Conservation (phyloP, 2,888 invertebrate species). For the Acholoe squamosa region DNA sequence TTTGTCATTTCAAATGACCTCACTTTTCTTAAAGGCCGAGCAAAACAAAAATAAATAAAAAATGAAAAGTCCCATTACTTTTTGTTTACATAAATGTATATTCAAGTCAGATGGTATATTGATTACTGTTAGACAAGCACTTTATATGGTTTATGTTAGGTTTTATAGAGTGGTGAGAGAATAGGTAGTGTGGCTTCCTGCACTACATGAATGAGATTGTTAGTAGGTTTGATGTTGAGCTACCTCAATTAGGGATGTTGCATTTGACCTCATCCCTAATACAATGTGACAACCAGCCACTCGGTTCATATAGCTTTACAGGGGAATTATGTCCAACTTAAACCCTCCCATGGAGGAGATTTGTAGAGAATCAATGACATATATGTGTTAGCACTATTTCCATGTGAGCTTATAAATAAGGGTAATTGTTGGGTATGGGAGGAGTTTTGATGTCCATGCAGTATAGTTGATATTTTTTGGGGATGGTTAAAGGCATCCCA, state of each 20-base stretch:
- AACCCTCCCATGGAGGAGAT: not conserved
- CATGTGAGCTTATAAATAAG: not conserved
- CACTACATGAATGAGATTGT: conserved; percentile 43
- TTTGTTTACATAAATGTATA: conserved; percentile 6
- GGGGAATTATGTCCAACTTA: not conserved
- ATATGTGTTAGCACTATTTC: not conserved
- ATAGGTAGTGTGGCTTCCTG: not conserved
- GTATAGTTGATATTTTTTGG: not conserved
- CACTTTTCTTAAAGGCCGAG: not conserved
- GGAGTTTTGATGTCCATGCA: not conserved
- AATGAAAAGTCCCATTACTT: conserved; percentile 24
- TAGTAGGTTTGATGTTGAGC: conserved; percentile 38
- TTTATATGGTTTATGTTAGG: not conserved
- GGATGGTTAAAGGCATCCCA: not conserved
- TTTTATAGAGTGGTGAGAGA: conserved; percentile 32
- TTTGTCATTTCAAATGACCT: not conserved
- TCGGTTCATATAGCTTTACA: conserved; percentile 44
- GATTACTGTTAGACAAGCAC: not conserved
- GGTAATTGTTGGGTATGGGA: not conserved
- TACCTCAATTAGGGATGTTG: conserved; percentile 47
- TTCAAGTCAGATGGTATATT: not conserved
- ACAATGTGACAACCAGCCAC: conserved; percentile 35
- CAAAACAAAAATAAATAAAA: not conserved
- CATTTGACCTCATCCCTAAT: not conserved
- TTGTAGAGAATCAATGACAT: not conserved